Base-by-base conservation (phyloP, 2,113 vertebrate genomes). In the Bothrops jararaca region DNA sequence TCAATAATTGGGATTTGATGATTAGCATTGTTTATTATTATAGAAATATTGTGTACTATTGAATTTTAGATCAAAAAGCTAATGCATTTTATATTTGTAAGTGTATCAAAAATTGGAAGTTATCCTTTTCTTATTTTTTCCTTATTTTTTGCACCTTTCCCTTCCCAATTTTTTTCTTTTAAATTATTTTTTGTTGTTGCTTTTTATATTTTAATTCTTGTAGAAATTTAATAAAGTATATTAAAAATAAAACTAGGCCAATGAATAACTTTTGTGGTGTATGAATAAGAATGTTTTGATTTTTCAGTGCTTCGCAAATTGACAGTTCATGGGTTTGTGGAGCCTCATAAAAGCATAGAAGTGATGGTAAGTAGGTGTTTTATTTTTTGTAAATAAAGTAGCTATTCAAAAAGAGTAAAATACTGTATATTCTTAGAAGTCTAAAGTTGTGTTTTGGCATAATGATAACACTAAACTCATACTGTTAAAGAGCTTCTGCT, bases 321-420 rank as follows among this genome's bases (percentile, higher is more conserved):
- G 95, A 99, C 99, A 0, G 99, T 99, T 52, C 98, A 99, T 94
- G 99, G 99, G 86, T 99, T 99, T 97, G 97, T 98, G 94, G 98
- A 99, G 93, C 99, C 99, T 88, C 98, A 99, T 29, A 98, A 98
- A 95, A 99, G 98, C 94, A 95, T 97, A 97, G 99, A 99, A 91
- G 98, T 99, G 90, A 99, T 99, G 99, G 99, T 99, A 97, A 98
- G 99, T 97, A 56, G 45, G 4, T 92, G 5, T 0, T 53, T 90
- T 95, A 0, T 89, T 94, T 95, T 26, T 94, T 45, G 12, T 53
- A 95, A 50, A 52, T 89, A 13, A 45, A 48, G 7, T 80, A 80
- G 18, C 18, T 80, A 42, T 80, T 80, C 7, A 22, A 80, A 80
- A 80, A 22, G 7, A 13, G 34, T 80, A 42, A 42, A 39, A 80